These are phyloP conservation scores for Tanytarsus gracilentus DNA, from an alignment of 2,888 invertebrate species.

Conservation along the genomic window DNA sequence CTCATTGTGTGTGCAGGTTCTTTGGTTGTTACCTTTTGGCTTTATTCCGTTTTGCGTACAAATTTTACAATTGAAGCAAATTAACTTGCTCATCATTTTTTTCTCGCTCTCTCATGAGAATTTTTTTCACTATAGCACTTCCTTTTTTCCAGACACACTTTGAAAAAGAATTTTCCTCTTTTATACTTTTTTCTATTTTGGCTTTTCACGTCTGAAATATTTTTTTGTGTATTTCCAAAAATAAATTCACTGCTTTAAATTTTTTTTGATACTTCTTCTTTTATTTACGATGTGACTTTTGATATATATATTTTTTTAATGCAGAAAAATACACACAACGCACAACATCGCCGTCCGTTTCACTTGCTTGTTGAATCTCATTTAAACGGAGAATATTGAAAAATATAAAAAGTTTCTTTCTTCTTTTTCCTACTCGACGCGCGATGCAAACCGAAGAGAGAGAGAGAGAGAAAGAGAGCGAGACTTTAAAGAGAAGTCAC, in stretches of 20 bases:
- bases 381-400: constrained; percentile 5
- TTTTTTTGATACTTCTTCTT: no score
- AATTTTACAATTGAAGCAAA: constrained; percentile 12
- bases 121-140: constrained; percentile 7
- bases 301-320: no score
- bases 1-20: no score
- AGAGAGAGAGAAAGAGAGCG: neutral
- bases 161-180: neutral
- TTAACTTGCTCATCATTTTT: constrained; percentile 4
- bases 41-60: constrained; percentile 14
- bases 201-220: neutral
- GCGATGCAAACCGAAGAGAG: neutral
- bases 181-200: neutral
- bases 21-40: constrained; percentile 1
- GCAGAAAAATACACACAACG: neutral
- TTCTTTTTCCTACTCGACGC: no score
- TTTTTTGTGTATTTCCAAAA: no score
- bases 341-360: constrained; percentile 4
- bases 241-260: no score
- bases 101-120: no score
- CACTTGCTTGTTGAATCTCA: constrained; percentile 4
- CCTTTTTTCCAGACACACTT: neutral
- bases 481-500: no score
- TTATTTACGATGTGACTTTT: no score
- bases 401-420: neutral